phyloP scores from a whole-genome alignment of 2,797 vertebrate genomes.

The Enoplosus armatus region DNA sequence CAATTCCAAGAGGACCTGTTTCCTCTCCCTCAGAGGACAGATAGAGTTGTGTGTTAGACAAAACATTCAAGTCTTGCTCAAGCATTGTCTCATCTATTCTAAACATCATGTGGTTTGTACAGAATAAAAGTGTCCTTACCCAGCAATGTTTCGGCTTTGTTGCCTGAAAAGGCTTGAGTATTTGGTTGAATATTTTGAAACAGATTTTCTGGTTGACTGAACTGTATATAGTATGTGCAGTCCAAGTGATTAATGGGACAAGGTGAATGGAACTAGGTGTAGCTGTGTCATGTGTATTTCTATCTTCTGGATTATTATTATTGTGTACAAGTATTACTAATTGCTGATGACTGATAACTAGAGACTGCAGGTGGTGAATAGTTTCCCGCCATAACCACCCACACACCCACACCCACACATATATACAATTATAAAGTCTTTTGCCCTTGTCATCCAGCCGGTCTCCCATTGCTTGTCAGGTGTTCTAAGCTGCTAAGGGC shows the following conservation, averaged over 20 bases:
- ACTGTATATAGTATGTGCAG: neutral
- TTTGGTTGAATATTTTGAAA: neutral
- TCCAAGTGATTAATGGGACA: neutral
- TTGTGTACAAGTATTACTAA: slow-evolving; percentile 17
- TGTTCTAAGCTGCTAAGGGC: slow-evolving; percentile 58
- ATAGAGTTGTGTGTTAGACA: neutral
- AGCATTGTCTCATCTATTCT: neutral
- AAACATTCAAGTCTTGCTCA: neutral
- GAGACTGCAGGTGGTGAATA: slow-evolving; percentile 54
- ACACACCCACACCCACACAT: slow-evolving; percentile 18
- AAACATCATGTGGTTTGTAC: neutral
- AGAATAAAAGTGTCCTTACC: neutral
- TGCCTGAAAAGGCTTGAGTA: neutral
- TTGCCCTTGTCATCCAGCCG: slow-evolving; percentile 62
- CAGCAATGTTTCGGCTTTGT: neutral
- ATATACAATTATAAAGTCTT: slow-evolving; percentile 43
- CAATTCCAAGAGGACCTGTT: neutral
- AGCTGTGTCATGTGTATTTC: neutral
- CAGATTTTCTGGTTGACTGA: neutral
- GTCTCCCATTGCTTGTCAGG: slow-evolving; percentile 69
- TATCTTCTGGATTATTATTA: neutral
- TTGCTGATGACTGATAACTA: slow-evolving; percentile 43
- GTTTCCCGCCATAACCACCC: slow-evolving; percentile 51
- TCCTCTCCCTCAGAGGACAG: neutral
- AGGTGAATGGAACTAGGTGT: neutral